Evolutionary conservation across 1,140 invertebrate species (phyloP).

Genomic region (Diorhabda carinulata): DNA sequence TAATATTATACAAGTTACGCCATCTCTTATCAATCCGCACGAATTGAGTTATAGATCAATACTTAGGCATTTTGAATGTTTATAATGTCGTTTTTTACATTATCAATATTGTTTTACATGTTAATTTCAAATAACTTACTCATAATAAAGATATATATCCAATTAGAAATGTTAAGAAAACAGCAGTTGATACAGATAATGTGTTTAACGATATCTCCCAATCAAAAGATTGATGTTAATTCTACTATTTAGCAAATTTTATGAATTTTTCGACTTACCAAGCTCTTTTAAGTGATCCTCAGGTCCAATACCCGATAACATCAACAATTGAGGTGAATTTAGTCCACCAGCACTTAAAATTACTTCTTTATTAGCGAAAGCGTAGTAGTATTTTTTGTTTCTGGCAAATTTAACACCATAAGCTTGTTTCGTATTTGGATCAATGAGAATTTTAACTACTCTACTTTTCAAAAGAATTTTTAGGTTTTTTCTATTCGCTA

Average conservation of each 20-base stretch:
- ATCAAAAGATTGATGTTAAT: background rate
- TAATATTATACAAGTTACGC: too few relatives aligned
- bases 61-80: too few relatives aligned
- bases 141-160: too few relatives aligned
- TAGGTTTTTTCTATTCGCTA: constrained; percentile 73
- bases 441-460: constrained; percentile 77
- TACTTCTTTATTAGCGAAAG: constrained; percentile 78
- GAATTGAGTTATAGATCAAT: too few relatives aligned
- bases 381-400: constrained; percentile 52
- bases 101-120: too few relatives aligned
- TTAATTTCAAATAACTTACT: too few relatives aligned
- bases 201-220: constrained; percentile 48
- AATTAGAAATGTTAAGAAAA: constrained; percentile 9
- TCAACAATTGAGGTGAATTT: constrained; percentile 74
- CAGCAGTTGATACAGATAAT: constrained; percentile 53
- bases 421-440: constrained; percentile 59
- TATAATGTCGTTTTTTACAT: too few relatives aligned
- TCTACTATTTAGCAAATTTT: background rate
- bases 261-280: constrained; percentile 2
- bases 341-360: constrained; percentile 82
- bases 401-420: constrained; percentile 62
- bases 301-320: constrained; percentile 78
- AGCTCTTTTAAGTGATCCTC: constrained; percentile 52
- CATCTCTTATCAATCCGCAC: too few relatives aligned
- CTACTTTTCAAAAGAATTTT: constrained; percentile 79